Evolutionary conservation across 1,140 invertebrate genomes (phyloP), one percentile per base, ranked within the genome.

Genomic region (Macrostomum lignano): DNA sequence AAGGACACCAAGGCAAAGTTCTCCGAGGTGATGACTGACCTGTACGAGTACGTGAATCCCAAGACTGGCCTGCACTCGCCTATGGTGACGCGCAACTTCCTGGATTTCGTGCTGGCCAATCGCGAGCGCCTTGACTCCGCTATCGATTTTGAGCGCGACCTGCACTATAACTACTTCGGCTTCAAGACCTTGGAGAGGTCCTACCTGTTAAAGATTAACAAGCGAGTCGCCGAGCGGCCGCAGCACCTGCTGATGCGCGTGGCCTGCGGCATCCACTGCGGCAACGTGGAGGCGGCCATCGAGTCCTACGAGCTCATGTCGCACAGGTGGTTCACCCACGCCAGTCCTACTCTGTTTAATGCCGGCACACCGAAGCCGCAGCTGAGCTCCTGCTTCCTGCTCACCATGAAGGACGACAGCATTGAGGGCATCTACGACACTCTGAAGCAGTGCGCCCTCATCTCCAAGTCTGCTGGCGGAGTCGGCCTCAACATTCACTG

Each of bases 351-450:
- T 3, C 60, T 93, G 3, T 91, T 86, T 45, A 74, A 77, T 44
- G 73, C 82, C 30, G 82, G 75, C 21, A 88, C 81, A 7, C 66
- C 65, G 6, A 63, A 66, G 13, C 77, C 79, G 17, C 81, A 91
- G 52, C 60, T 91, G 34, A 84, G 78, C 45, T 71, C 78, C 33
- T 96, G 86, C 56, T 98, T 94, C 44, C 59, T 96, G 3, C 49
- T 96, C 21, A 78, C 82, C 0, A 91, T 96, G 77, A 67, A 65
- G 31, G 74, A 78, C 9, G 91, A 98, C 53, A 88, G 78, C 40
- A 91, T 98, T 47, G 79, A 93, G 46, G 88, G 88, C n/a, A 94
- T 98, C 42, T 94, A 76, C 55, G 72, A 79, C 40, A 86, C 78
- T 3, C 52, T 91, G 11, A 75, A 74, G 40, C 73, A 82, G 48